Base-by-base conservation (phyloP, 1,140 invertebrate genomes). In the Plectrocnemia conspersa region DNA sequence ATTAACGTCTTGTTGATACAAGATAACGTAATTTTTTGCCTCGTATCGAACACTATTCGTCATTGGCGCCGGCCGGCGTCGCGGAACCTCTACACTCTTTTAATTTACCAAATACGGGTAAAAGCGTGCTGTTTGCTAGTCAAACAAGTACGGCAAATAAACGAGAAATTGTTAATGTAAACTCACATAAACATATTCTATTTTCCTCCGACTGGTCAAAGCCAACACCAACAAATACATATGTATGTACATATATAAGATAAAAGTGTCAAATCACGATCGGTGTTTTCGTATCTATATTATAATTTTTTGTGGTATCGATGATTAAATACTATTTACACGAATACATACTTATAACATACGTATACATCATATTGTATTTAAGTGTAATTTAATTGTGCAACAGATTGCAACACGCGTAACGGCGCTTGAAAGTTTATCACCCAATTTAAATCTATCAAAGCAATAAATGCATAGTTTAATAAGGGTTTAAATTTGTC, bases 1-100 rank as follows among this genome's bases (percentile, higher is more conserved):
- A 38, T 38, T 50, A 35, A 27, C 29, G 33, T 1, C 23, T 11
- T 25, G 23, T 10, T 38, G 33, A 24, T 38, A 24, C 46, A 38
- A 23, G 47, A 50, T 50, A 50, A 50, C 19, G 47, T 24, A 50
- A 50, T 15, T 16, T 13, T 16, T 16, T 9, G 13, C 11, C 6
- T 7, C 15, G 11, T 38, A 16, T 9, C 10, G 10, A 15, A 9
- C 11, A 38, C 6, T 13, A 38, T 9, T 38, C 18, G 10, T 10
- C 35, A 38, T 16, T 38, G 35, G 35, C 35, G 35, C 35, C 35
- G 15, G 15, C 13, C 35, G 15, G 27, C n/a, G 6, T 11, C 16
- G 32, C n/a, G 11, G 16, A 15, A 4, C 11, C 16, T 13, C 11
- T 35, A 15, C 32, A 35, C 16, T 11, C 16, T 35, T 41, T 41